Evolutionary conservation across 1,140 invertebrate genomes (phyloP).

Genomic region (Harpegnathos saltator): DNA sequence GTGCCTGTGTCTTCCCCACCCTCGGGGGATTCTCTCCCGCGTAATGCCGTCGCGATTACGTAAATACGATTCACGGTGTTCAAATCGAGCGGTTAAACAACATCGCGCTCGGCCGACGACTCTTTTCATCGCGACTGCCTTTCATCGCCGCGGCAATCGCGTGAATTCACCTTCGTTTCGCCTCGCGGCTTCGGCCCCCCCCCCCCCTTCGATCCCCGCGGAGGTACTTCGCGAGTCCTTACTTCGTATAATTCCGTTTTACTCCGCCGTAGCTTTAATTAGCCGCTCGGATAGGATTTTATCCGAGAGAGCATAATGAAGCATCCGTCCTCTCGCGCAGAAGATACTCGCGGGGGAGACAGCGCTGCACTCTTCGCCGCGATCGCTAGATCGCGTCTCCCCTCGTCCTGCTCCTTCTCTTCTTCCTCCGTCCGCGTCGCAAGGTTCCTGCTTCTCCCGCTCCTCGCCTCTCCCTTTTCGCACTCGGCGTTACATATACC

Average conservation of each 20-base stretch:
- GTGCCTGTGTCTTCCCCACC: no score
- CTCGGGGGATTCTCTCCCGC: no score
- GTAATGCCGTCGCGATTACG: no score
- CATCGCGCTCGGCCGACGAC: no score
- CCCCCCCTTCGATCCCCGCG: not conserved
- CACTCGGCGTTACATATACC: conserved; percentile 56
- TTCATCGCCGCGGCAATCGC: no score
- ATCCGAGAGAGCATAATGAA: not conserved
- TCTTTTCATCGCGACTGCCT: no score
- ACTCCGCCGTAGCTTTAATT: not conserved
- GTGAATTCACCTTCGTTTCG: no score
- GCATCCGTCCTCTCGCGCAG: not conserved
- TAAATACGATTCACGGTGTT: no score
- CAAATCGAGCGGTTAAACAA: no score
- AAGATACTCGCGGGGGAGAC: conserved; percentile 13
- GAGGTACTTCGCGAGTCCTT: not conserved
- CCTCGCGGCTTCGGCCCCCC: no score
- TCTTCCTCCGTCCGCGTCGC: not conserved
- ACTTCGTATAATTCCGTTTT: not conserved
- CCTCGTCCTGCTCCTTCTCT: not conserved
- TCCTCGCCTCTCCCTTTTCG: conserved; percentile 5
- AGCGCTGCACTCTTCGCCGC: conserved; percentile 4
- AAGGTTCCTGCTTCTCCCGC: not conserved
- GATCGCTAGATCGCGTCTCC: no score
- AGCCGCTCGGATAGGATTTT: not conserved